Evolutionary conservation across 2,888 invertebrate genomes (phyloP).

Genomic region (Agrochola circellaris): DNA sequence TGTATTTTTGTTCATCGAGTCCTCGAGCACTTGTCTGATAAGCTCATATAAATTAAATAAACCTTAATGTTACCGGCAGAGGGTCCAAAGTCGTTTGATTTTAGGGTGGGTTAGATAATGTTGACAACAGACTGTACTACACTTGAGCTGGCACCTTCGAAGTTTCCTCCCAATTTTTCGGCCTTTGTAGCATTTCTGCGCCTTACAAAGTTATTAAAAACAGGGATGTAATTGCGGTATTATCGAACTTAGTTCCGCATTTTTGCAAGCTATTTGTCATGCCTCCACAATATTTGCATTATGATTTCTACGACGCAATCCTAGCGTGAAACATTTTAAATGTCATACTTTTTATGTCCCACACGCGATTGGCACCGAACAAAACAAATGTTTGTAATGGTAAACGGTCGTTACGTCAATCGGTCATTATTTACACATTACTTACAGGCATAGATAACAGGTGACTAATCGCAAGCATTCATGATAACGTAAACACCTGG

Average conservation of each 20-base stretch:
- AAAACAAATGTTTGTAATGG: slow-evolving; percentile 42
- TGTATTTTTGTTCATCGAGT: no score
- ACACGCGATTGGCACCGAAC: slow-evolving; percentile 22
- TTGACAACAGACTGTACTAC: no score
- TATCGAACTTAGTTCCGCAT: slow-evolving; percentile 24
- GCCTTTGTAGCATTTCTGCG: neutral
- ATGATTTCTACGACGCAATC: slow-evolving; percentile 9
- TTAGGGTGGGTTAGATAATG: no score
- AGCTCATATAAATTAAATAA: no score
- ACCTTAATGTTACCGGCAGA: no score
- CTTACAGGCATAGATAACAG: slow-evolving; percentile 12
- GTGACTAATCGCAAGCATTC: slow-evolving; percentile 49
- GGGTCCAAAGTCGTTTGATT: no score
- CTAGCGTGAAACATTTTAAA: slow-evolving; percentile 34
- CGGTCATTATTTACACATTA: slow-evolving; percentile 50
- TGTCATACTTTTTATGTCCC: neutral
- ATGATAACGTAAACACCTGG: slow-evolving; percentile 40
- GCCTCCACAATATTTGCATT: slow-evolving; percentile 1
- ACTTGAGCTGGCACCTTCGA: neutral
- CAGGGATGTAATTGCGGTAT: no score
- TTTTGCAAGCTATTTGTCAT: neutral
- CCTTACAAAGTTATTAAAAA: neutral
- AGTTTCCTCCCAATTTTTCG: neutral
- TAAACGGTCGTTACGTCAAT: slow-evolving; percentile 30
- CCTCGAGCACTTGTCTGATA: no score